phyloP scores from a whole-genome alignment of 2,113 vertebrate genomes.

The Lagopus leucura region DNA sequence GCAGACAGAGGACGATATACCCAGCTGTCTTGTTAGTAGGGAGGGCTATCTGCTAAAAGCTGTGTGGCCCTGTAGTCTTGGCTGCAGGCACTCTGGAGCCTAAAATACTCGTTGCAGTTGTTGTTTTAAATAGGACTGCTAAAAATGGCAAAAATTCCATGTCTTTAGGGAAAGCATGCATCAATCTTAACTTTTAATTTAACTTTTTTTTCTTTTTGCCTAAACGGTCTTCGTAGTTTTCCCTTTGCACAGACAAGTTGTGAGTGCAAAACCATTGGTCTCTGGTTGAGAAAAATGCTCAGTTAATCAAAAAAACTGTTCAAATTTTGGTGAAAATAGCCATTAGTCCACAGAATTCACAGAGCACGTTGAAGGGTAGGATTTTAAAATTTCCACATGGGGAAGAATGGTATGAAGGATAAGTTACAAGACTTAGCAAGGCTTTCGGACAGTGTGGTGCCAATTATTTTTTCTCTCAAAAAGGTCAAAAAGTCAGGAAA shows the following conservation, averaged over 20 bases:
- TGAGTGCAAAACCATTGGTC: not conserved
- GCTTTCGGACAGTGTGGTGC: not conserved
- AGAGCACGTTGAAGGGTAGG: not conserved
- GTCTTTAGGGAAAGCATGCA: constrained; percentile 29
- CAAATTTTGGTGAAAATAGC: not conserved
- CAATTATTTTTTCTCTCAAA: not conserved
- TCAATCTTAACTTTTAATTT: constrained; percentile 15
- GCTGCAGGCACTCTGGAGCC: constrained; percentile 40
- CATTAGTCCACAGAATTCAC: not conserved
- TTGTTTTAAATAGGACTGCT: constrained; percentile 62
- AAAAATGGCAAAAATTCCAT: constrained; percentile 63
- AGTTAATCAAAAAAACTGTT: not conserved
- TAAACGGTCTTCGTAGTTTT: not conserved
- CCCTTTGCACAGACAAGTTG: not conserved
- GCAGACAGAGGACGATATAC: not conserved
- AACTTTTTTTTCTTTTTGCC: not conserved
- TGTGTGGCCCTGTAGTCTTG: constrained; percentile 21
- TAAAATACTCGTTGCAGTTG: constrained; percentile 37
- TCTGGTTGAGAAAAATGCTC: not conserved
- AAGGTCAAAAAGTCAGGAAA: not conserved
- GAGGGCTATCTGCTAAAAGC: not conserved
- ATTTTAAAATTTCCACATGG: not conserved
- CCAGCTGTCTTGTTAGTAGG: not conserved
- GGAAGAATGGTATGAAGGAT: not conserved
- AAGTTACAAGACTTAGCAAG: not conserved